Evolutionary conservation across 2,888 invertebrate species (phyloP), one percentile per base, ranked within the genome.

Genomic region (Eumerus sabulonum): DNA sequence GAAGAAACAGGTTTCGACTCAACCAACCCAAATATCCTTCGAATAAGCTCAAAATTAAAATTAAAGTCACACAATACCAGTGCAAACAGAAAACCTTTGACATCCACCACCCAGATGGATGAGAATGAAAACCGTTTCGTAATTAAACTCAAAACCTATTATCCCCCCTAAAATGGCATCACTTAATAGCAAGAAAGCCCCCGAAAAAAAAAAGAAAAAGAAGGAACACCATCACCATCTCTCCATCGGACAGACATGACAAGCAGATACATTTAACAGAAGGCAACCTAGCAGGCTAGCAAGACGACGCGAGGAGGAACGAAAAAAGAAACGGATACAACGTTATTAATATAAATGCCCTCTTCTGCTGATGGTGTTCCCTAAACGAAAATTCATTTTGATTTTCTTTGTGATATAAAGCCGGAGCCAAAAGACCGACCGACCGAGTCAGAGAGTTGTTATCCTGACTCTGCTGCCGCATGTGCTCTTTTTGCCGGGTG

Each of bases 371-470:
- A 36, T 36, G n/a, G 53, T 19, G 56, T 36, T 56, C 63, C 63
- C 71, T 54, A 63, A 71, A 71, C 56, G 64, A 72, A 64, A 64
- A 72, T 64, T 72, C 64, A 64, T 72, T 72, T 72, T 72, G 71
- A 64, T 64, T 72, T 72, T 64, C 71, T 64, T 57, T 72, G 57
- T 72, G 57, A 64, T 72, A n/a, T n/a, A n/a, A n/a, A 72, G 14
- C 45, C 53, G 2, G 11, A 40, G 40, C 12, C 12, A n/a, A 3
- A 40, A n/a, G n/a, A n/a, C n/a, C n/a, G n/a, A n/a, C n/a, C n/a
- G 40, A n/a, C 40, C 12, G 9, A 11, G n/a, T 40, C 17, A 16
- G 16, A 71, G 63, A 71, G 56, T 71, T 63, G 63, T 51, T 68
- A 68, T 68, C 59, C 67, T 68, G 40, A 12, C 42, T n/a, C n/a